Conservation (phyloP, 2,797 vertebrate species). For the Leptodactylus fallax region DNA sequence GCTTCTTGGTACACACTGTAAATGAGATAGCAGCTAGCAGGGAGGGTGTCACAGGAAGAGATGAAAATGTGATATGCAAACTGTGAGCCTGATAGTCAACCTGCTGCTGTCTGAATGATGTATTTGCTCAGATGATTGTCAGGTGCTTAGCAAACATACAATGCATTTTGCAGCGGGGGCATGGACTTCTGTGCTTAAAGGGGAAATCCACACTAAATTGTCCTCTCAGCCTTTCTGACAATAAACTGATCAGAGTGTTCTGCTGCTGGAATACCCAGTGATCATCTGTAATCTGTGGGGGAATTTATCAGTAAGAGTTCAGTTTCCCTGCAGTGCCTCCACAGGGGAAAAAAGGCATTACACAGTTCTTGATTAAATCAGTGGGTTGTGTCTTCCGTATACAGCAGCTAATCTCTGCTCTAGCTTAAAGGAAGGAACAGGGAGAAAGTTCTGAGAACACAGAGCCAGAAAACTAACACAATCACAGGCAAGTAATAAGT, state of each 20-base stretch:
- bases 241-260: neutral
- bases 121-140: neutral
- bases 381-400: neutral
- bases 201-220: neutral
- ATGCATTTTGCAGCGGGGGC: neutral
- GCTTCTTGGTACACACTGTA: neutral
- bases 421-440: too few species aligned
- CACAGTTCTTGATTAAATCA: neutral
- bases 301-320: too few species aligned
- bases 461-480: too few species aligned
- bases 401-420: too few species aligned
- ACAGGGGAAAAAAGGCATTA: too few species aligned
- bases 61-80: neutral
- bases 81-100: neutral
- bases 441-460: too few species aligned
- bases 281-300: too few species aligned
- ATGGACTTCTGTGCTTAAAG: neutral
- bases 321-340: neutral
- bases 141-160: neutral
- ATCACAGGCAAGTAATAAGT: too few species aligned
- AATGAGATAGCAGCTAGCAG: neutral
- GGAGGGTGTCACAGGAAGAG: slow-evolving; percentile 9
- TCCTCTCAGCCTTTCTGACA: too few species aligned
- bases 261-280: too few species aligned
- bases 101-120: neutral